Conservation (phyloP, 2,797 vertebrate genomes). For the Enteromius paludinosus region DNA sequence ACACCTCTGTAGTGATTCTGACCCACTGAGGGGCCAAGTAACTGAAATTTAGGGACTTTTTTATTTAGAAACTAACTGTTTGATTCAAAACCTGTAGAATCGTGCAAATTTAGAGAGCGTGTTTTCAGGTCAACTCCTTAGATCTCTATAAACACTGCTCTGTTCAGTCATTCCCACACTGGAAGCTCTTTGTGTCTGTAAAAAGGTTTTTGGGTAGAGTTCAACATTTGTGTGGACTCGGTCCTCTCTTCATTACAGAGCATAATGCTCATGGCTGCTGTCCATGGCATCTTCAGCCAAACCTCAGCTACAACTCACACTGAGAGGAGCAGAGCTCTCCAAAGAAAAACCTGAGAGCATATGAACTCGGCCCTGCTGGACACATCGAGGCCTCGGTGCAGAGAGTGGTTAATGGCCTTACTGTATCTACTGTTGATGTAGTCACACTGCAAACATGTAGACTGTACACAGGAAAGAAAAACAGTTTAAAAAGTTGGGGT, state of each 20-base stretch:
- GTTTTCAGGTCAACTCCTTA: constrained; percentile 14
- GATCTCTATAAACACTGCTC: constrained; percentile 36
- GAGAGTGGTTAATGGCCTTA: constrained; percentile 56
- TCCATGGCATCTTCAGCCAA: constrained; percentile 46
- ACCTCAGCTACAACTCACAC: constrained; percentile 33
- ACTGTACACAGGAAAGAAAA: background rate
- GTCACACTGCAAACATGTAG: background rate
- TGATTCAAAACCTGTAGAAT: constrained; percentile 11
- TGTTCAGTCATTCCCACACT: constrained; percentile 29
- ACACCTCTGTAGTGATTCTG: background rate
- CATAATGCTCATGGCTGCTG: constrained; percentile 39
- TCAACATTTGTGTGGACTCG: constrained; percentile 47
- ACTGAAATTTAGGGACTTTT: background rate
- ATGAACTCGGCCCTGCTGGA: background rate
- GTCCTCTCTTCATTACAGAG: constrained; percentile 39
- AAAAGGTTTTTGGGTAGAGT: constrained; percentile 34
- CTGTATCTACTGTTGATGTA: constrained; percentile 3
- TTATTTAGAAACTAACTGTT: background rate
- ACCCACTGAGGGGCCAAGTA: background rate
- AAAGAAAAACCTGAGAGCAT: constrained; percentile 20
- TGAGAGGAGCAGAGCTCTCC: background rate
- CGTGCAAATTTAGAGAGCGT: constrained; percentile 1
- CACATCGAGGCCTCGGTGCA: constrained; percentile 58
- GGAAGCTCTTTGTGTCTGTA: constrained; percentile 8
- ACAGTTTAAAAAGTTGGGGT: background rate